phyloP scores from a whole-genome alignment of 2,797 vertebrate species.

The Pseudochirops cupreus region DNA sequence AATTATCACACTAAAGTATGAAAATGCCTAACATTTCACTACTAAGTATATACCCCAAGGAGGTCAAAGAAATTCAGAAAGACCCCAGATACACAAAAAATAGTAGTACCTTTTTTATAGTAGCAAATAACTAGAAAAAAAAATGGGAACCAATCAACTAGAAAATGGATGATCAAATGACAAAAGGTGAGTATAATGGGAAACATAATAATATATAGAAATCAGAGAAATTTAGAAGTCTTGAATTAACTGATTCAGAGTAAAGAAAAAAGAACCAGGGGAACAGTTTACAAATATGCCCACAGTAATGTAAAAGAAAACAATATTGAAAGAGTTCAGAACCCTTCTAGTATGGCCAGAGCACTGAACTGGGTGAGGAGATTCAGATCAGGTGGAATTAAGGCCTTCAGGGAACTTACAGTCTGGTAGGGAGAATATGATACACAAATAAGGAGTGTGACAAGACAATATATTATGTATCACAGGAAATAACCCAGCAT shows the following conservation, averaged over 20 bases:
- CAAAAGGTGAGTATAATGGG: background rate
- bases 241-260: background rate
- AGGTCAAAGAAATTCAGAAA: background rate
- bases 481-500: background rate
- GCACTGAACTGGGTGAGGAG: background rate
- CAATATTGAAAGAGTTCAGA: background rate
- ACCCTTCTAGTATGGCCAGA: background rate
- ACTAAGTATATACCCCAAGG: background rate
- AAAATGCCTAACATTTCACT: background rate
- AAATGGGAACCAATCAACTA: background rate
- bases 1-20: background rate
- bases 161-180: background rate
- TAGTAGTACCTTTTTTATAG: background rate
- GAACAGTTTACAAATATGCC: background rate
- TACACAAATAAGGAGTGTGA: background rate
- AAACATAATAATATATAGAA: background rate
- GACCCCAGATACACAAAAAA: background rate
- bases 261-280: background rate
- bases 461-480: background rate
- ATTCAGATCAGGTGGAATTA: background rate
- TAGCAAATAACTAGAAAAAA: background rate
- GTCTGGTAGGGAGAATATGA: background rate
- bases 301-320: background rate
- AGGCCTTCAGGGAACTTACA: background rate
- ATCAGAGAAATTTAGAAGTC: background rate